Evolutionary conservation across 2,888 invertebrate species (phyloP).

Genomic region (Limnephilus rhombicus): DNA sequence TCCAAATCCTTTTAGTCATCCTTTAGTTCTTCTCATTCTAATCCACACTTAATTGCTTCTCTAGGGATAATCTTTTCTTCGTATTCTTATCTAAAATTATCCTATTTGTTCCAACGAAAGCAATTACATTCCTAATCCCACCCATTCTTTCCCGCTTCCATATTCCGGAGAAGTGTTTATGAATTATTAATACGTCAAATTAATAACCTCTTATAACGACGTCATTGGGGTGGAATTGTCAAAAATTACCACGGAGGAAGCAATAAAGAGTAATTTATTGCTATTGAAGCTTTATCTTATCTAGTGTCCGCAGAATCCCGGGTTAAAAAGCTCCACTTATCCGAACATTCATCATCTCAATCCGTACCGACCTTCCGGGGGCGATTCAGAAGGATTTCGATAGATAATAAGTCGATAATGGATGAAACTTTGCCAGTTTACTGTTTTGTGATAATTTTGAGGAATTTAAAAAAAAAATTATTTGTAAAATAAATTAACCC

Average conservation of each 20-base stretch:
- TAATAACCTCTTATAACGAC: not conserved
- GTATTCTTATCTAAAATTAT: not conserved
- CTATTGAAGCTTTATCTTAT: not conserved
- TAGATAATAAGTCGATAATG: not conserved
- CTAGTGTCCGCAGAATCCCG: constrained; percentile 10
- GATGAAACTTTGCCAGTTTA: not conserved
- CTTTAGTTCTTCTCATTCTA: not conserved
- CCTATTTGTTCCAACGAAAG: not conserved
- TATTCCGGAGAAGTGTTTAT: not conserved
- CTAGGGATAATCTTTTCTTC: not conserved
- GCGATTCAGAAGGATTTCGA: not conserved
- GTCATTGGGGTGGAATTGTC: constrained; percentile 11
- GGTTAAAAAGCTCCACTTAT: constrained; percentile 36
- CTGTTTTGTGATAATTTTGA: too few species aligned
- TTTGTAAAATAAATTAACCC: too few species aligned
- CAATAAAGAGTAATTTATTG: constrained; percentile 15
- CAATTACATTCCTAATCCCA: not conserved
- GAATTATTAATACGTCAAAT: not conserved
- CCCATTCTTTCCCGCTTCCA: not conserved
- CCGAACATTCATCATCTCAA: constrained; percentile 19
- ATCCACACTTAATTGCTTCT: not conserved
- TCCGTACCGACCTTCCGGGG: constrained; percentile 3
- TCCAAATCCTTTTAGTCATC: not conserved
- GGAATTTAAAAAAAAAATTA: too few species aligned
- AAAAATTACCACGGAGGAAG: constrained; percentile 30